Evolutionary conservation across 2,113 vertebrate genomes (phyloP).

Genomic region (Pogona vitticeps): DNA sequence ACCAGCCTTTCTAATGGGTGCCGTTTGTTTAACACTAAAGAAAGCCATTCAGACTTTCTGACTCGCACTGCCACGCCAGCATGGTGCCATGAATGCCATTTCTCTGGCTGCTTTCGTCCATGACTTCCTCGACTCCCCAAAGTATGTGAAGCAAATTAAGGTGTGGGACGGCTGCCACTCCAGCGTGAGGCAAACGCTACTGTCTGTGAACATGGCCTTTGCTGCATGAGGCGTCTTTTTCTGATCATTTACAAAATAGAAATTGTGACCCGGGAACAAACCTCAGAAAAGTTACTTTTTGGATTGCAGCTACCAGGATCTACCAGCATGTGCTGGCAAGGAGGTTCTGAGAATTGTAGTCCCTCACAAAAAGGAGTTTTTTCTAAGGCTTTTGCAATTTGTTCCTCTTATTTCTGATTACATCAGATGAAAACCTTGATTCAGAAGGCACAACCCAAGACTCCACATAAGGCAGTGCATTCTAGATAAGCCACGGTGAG

Average conservation of each 20-base stretch:
- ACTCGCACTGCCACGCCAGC: not conserved
- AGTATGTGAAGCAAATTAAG: not conserved
- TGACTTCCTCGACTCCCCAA: not conserved
- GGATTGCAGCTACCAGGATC: not conserved
- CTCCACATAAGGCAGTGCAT: not conserved
- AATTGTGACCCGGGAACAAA: too few relatives aligned
- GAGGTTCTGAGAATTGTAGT: too few relatives aligned
- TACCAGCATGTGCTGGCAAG: not conserved
- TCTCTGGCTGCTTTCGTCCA: too few relatives aligned
- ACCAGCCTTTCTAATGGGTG: not conserved
- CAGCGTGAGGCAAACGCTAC: too few relatives aligned
- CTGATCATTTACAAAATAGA: too few relatives aligned
- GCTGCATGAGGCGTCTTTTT: too few relatives aligned
- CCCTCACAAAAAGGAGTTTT: too few relatives aligned
- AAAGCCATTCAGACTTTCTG: not conserved
- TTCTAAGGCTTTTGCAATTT: not conserved
- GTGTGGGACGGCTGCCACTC: not conserved
- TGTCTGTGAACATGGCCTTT: too few relatives aligned
- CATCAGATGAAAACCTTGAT: not conserved
- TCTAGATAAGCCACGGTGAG: not conserved
- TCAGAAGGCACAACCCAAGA: not conserved
- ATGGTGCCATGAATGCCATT: too few relatives aligned
- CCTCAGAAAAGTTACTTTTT: not conserved
- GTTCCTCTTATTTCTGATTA: not conserved
- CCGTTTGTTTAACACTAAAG: not conserved